Conservation (phyloP, 1,140 invertebrate species). For the Plutomurus gul region DNA sequence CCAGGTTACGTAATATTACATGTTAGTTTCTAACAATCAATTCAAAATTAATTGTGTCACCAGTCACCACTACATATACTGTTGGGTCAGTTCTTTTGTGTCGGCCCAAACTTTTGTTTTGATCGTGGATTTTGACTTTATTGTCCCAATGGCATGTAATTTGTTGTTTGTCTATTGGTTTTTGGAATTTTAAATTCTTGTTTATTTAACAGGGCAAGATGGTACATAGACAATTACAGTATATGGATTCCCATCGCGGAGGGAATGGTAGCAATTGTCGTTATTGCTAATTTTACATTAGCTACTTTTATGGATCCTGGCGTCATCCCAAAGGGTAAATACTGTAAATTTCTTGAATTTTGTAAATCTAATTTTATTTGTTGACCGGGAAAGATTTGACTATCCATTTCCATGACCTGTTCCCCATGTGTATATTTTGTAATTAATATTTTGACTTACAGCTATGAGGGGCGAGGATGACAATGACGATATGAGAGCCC, state of each 20-base stretch:
- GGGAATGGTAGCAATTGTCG: slow-evolving; percentile 93
- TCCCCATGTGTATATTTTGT: too few species aligned
- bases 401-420: background rate
- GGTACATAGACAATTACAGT: slow-evolving; percentile 75
- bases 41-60: too few species aligned
- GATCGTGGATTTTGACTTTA: too few species aligned
- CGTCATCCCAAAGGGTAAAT: slow-evolving; percentile 93
- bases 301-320: slow-evolving; percentile 99
- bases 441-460: slow-evolving; percentile 56
- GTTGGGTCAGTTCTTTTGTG: background rate
- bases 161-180: background rate
- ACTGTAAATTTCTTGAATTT: background rate
- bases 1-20: too few species aligned
- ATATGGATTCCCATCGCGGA: slow-evolving; percentile 90
- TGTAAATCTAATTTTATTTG: background rate
- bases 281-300: slow-evolving; percentile 95
- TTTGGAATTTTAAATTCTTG: background rate
- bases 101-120: too few species aligned
- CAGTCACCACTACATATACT: background rate
- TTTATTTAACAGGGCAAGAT: slow-evolving; percentile 71
- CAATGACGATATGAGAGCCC: slow-evolving; percentile 96
- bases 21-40: too few species aligned
- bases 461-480: slow-evolving; percentile 94
- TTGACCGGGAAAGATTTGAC: background rate
- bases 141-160: too few species aligned